Conservation (phyloP, 2,888 invertebrate genomes). For the Ptychoptera contaminata region DNA sequence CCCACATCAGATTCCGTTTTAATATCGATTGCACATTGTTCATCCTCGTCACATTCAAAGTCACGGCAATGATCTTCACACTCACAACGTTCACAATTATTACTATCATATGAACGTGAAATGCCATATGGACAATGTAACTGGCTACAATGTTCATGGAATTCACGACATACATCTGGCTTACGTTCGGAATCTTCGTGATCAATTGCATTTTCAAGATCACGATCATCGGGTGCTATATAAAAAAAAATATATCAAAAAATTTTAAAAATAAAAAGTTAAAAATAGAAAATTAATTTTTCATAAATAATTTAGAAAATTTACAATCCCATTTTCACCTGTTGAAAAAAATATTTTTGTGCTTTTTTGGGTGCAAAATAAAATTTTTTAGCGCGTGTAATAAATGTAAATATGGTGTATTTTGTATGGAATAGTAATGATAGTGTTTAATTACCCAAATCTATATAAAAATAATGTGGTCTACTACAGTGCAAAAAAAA, state of each 20-base stretch:
- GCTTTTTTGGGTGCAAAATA: not conserved
- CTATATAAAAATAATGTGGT: not conserved
- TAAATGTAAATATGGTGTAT: not conserved
- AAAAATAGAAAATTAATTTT: too few species aligned
- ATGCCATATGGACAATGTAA: slow-evolving; percentile 58
- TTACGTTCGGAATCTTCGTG: slow-evolving; percentile 13
- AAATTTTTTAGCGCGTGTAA: not conserved
- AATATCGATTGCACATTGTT: slow-evolving; percentile 50
- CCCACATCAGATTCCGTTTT: slow-evolving; percentile 10
- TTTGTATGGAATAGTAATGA: not conserved
- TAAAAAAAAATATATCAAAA: too few species aligned
- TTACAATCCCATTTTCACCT: too few species aligned
- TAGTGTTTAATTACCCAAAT: too few species aligned
- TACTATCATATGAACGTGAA: slow-evolving; percentile 39
- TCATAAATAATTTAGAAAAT: too few species aligned
- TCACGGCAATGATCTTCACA: slow-evolving; percentile 60
- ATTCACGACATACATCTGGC: slow-evolving; percentile 37
- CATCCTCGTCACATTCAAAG: slow-evolving; percentile 41
- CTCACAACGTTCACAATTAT: slow-evolving; percentile 55
- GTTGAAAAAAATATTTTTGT: too few species aligned
- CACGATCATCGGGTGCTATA: too few species aligned
- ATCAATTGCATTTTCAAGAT: slow-evolving; percentile 3
- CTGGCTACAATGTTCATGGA: slow-evolving; percentile 42
- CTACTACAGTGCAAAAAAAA: slow-evolving; percentile 4
- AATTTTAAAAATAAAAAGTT: too few species aligned